Conservation (phyloP, 2,797 vertebrate genomes). For the Vireo griseus region DNA sequence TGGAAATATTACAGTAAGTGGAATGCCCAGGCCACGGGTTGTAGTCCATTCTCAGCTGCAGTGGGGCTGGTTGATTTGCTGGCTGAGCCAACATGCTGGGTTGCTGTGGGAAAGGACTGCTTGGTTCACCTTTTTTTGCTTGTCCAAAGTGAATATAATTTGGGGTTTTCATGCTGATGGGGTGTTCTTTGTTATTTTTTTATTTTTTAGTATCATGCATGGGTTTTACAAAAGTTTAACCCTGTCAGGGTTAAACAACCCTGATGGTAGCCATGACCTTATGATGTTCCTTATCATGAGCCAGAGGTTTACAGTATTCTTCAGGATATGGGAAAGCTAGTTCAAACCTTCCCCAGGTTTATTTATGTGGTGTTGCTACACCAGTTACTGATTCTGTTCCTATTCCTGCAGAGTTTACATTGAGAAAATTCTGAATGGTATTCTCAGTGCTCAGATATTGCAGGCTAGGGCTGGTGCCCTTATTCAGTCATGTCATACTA, state of each 20-base stretch:
- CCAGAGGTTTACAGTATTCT: background rate
- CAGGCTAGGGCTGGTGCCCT: background rate
- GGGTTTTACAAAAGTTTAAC: background rate
- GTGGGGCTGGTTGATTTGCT: background rate
- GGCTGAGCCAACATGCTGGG: background rate
- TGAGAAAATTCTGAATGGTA: background rate
- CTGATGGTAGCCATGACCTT: background rate
- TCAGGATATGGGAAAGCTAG: background rate
- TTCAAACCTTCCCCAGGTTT: background rate
- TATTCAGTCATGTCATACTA: background rate
- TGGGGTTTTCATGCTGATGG: background rate
- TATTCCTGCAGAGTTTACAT: background rate
- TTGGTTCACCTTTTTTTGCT: background rate
- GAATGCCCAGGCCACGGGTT: background rate
- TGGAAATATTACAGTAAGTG: constrained; percentile 88
- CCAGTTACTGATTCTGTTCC: background rate
- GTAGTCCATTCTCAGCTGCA: background rate
- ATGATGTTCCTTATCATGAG: background rate
- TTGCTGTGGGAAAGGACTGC: background rate
- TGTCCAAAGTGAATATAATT: background rate
- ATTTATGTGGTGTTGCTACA: background rate
- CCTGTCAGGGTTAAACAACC: background rate
- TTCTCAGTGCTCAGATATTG: background rate
- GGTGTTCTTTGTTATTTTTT: accelerated
- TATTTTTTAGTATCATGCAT: background rate